These are phyloP conservation scores for Varanus salvator DNA, from an alignment of 2,113 vertebrate species.

Conservation along the genomic window DNA sequence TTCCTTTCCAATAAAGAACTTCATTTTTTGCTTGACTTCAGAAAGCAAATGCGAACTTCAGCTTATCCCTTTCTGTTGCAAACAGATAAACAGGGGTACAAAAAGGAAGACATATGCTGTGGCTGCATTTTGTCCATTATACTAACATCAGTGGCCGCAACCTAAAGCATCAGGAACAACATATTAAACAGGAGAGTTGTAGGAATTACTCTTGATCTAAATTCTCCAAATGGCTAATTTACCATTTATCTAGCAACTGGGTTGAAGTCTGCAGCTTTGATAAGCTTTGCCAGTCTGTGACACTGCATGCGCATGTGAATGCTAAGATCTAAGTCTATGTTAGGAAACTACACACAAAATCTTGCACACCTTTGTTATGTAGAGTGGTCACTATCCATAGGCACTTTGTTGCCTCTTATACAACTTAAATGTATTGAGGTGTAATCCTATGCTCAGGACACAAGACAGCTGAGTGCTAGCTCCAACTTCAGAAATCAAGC, in stretches of 20 bases:
- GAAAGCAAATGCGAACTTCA: constrained; percentile 23
- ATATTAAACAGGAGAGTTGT: neutral
- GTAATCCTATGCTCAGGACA: no score
- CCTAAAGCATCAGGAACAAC: rapidly evolving
- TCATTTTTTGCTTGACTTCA: neutral
- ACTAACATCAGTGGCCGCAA: neutral
- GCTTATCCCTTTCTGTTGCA: neutral
- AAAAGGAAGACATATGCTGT: neutral
- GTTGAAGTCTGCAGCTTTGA: neutral
- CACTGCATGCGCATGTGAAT: neutral
- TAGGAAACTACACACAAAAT: neutral
- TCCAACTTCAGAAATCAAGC: no score
- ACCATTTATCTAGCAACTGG: neutral
- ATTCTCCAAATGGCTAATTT: neutral
- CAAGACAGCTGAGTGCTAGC: no score
- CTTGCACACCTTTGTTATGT: neutral
- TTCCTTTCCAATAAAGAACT: neutral
- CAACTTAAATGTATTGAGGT: neutral
- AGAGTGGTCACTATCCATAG: neutral
- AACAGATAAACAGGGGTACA: neutral
- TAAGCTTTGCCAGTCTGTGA: neutral
- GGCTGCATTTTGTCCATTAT: neutral
- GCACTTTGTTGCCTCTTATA: neutral
- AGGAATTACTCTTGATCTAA: neutral
- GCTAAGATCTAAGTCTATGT: neutral